A percentile compares a stretch with the other conserved stretches of the same genome.
Evolutionary conservation across 2,888 invertebrate species (phyloP).

Genomic region (Serripes groenlandicus): DNA sequence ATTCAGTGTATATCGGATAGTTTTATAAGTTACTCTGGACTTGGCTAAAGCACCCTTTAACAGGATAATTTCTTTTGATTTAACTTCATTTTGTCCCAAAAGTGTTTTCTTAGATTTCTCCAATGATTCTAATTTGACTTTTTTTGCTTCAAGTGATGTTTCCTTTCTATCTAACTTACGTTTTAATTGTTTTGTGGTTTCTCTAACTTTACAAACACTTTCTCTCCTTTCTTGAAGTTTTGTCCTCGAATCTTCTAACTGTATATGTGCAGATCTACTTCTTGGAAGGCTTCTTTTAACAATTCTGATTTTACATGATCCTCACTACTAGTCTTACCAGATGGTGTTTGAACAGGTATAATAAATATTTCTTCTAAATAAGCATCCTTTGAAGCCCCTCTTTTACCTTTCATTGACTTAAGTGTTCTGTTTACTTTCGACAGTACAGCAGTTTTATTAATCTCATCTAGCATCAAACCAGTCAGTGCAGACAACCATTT

Average conservation of each 20-base stretch:
- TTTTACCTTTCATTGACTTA: constrained; percentile 20
- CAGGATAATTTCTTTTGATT: background rate
- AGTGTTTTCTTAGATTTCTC: constrained; percentile 22
- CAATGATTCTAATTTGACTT: constrained; percentile 8
- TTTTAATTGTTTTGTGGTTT: constrained; percentile 31
- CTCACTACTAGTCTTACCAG: background rate
- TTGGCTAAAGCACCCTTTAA: constrained; percentile 3
- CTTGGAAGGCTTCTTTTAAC: too few relatives aligned
- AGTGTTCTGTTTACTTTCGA: constrained; percentile 24
- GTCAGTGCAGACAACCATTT: constrained; percentile 23
- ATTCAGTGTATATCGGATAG: background rate
- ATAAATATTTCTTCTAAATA: constrained; percentile 25
- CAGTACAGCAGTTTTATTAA: constrained; percentile 26
- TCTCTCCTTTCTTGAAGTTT: constrained; percentile 12
- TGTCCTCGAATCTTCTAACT: background rate
- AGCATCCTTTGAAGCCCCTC: background rate
- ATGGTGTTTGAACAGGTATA: constrained; percentile 13
- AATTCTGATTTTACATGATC: too few relatives aligned
- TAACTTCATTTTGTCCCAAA: background rate
- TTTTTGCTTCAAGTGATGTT: constrained; percentile 5
- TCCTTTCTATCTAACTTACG: constrained; percentile 15
- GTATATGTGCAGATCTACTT: background rate
- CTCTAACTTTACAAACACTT: constrained; percentile 4
- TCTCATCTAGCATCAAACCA: constrained; percentile 13
- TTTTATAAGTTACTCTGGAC: constrained; percentile 9